Conservation (phyloP, 2,888 invertebrate genomes). For the Acronicta psi region DNA sequence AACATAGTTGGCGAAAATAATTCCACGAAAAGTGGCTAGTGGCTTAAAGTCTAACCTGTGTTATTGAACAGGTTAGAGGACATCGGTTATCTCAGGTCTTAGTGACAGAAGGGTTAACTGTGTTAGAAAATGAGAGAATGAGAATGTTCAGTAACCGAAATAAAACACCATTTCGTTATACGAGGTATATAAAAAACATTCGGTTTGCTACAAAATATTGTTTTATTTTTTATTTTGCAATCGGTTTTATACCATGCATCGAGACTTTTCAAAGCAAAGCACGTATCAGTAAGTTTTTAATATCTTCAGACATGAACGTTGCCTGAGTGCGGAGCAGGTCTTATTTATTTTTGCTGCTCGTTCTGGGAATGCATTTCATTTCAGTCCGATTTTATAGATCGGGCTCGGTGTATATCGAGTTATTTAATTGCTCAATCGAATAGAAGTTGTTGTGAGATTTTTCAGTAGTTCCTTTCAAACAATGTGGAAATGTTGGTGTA, state of each 20-base stretch:
- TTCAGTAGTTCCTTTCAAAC: not conserved
- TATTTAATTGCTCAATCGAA: slow-evolving; percentile 31
- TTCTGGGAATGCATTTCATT: slow-evolving; percentile 38
- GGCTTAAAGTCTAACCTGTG: too few species aligned
- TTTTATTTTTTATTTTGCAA: slow-evolving; percentile 1
- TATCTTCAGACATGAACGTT: slow-evolving; percentile 41
- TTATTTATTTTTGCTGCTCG: slow-evolving; percentile 44
- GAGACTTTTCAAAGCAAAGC: slow-evolving; percentile 23
- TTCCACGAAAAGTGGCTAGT: too few species aligned
- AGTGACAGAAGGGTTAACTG: too few species aligned
- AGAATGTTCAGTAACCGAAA: too few species aligned
- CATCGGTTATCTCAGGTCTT: too few species aligned
- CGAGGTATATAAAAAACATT: too few species aligned
- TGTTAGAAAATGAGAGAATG: too few species aligned
- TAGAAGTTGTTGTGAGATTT: slow-evolving; percentile 8
- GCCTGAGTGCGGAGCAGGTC: slow-evolving; percentile 24
- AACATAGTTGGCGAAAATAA: too few species aligned
- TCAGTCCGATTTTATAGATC: slow-evolving; percentile 13
- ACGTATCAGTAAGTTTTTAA: slow-evolving; percentile 52
- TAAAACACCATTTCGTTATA: too few species aligned
- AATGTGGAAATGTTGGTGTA: not conserved
- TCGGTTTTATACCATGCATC: slow-evolving; percentile 5
- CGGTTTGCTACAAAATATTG: not conserved
- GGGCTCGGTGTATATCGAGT: slow-evolving; percentile 10
- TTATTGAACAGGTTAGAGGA: too few species aligned